Evolutionary conservation across 1,140 invertebrate species (phyloP).

Genomic region (Drosophila watanabei): DNA sequence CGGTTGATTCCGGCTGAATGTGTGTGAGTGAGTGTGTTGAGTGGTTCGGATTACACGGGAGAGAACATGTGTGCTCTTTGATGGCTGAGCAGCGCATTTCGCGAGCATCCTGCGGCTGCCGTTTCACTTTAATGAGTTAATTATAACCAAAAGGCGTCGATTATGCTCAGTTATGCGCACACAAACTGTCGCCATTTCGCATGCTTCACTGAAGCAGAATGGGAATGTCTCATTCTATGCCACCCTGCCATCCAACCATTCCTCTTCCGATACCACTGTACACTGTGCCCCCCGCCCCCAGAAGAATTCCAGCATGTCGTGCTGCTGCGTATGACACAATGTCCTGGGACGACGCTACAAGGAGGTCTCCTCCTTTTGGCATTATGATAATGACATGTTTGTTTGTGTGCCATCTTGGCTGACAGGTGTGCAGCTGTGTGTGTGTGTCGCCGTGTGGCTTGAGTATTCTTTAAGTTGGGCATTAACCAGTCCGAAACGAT

Average conservation of each 20-base stretch:
- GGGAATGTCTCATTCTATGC: constrained; percentile 57
- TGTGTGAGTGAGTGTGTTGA: constrained; percentile 17
- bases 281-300: background rate
- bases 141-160: constrained; percentile 84
- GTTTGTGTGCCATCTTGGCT: constrained; percentile 62
- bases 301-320: constrained; percentile 32
- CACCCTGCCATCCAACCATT: background rate
- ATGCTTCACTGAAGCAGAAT: constrained; percentile 79
- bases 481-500: constrained; percentile 64
- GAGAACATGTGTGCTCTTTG: constrained; percentile 73
- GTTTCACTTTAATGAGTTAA: constrained; percentile 84
- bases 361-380: constrained; percentile 54
- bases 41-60: constrained; percentile 50
- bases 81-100: constrained; percentile 70
- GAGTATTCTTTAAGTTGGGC: constrained; percentile 61
- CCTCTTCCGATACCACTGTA: background rate
- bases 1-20: constrained; percentile 23
- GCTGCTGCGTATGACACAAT: constrained; percentile 44
- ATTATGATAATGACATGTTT: constrained; percentile 84
- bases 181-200: constrained; percentile 83
- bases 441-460: constrained; percentile 12
- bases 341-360: constrained; percentile 51
- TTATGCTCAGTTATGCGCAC: constrained; percentile 84
- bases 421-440: constrained; percentile 37
- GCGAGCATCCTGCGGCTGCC: constrained; percentile 78